A percentile compares a stretch with the other conserved stretches of the same genome.
Conservation (phyloP, 35 echinoderm and acorn worm species). For the Anneissia japonica region DNA sequence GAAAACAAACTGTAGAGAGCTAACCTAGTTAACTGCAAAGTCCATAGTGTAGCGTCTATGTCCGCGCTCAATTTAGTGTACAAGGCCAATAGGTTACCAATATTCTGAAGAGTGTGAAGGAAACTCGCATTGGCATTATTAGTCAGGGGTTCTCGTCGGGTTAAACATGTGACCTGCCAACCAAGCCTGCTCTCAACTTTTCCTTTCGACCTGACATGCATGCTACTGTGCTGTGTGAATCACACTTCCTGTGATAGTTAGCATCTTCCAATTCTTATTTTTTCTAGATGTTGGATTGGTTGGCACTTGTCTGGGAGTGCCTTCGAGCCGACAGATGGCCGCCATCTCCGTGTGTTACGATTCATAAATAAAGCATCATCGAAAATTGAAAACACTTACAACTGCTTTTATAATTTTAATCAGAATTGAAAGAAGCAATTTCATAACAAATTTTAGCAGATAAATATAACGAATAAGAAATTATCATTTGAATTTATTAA, state of each 20-base stretch:
- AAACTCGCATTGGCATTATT: background rate
- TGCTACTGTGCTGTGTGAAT: background rate
- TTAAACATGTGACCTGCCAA: background rate
- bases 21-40: background rate
- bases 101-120: background rate
- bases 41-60: background rate
- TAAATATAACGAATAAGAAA: too few relatives aligned
- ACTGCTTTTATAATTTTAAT: too few relatives aligned
- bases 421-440: too few relatives aligned
- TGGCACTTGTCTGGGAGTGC: background rate
- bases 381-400: too few relatives aligned
- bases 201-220: background rate
- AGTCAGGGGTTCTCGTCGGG: background rate
- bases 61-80: background rate
- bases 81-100: background rate
- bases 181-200: background rate
- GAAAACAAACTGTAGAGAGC: background rate
- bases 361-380: background rate
- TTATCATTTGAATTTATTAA: too few relatives aligned
- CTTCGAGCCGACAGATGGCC: background rate
- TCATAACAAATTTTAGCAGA: too few relatives aligned
- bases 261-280: background rate
- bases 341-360: background rate
- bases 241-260: background rate
- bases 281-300: background rate